Evolutionary conservation across 2,113 vertebrate genomes (phyloP), one percentile per base, ranked within the genome.

Genomic region (Nannobrachium achirus): DNA sequence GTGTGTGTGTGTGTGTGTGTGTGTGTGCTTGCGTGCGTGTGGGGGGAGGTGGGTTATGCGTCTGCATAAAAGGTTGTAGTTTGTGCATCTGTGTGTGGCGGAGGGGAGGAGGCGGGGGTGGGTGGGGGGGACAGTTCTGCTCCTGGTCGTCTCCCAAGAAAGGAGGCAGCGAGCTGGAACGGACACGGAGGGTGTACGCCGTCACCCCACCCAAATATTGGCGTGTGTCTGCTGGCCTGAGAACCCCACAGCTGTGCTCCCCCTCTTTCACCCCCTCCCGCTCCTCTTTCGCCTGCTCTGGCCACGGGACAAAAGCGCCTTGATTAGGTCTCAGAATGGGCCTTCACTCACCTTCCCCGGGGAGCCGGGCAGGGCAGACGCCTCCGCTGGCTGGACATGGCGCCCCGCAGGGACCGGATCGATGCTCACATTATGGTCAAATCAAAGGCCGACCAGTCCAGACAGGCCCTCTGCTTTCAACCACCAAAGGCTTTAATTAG

Each of bases 81-180:
- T 8, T 46, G 49, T 13, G 39, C 50, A 15, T 14, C 20, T 7
- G 60, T 42, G 50, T 48, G 41, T 25, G 14, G 16, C 10, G 3
- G 46, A 11, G 44, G 8, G 44, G 44, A 2, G 44, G 44, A 11
- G 18, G 46, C 6, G 9, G 18, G 14, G 19, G 68, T 56, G 73
- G 25, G 16, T 69, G 39, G 20, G 15, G 18, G 50, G 51, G 49
- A 62, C 67, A 59, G 66, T 65, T 74, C 1, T 0, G 69, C 71
- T 83, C 84, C 66, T 75, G 71, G 62, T 87, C 78, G 79, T 44
- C 48, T 52, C 50, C n/a, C 56, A 58, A 87, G 76, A 90, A 90
- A 83, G 33, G 86, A 80, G 51, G 71, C 87, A 87, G 56, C 4
- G 86, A 88, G 77, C 73, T 79, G 84, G 85, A 89, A 90, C 68